Evolutionary conservation across 2,113 vertebrate genomes (phyloP), one percentile per base, ranked within the genome.

Genomic region (Globicephala melas): DNA sequence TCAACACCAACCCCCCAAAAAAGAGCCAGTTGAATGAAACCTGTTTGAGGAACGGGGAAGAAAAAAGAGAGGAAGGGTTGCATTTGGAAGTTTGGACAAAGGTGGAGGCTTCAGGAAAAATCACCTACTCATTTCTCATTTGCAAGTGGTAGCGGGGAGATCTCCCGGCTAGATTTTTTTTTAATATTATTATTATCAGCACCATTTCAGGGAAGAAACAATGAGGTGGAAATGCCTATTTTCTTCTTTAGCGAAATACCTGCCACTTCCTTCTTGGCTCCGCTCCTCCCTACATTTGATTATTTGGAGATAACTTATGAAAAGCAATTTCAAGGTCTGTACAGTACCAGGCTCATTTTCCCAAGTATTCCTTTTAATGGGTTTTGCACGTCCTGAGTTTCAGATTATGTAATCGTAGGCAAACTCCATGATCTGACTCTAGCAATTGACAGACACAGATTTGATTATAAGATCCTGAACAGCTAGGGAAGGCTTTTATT

Each of bases 361-460:
- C 95, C 95, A 98, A 98, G 96, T 93, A 97, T 95, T 97, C 82
- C 65, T 95, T 98, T 97, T 98, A 98, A 98, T 98, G 95, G 79
- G 33, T 97, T 97, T 44, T 68, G 80, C 89, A 94, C 67, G 73
- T 91, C 81, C 94, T 91, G 82, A 58, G 80, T 96, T 98, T 98
- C 97, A 62, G 96, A 94, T 98, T 98, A 98, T 96, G 97, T 92
- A 98, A 97, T 95, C 65, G 1, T 6, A 97, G 94, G 94, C 92
- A 98, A 97, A 86, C 86, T 95, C 89, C 70, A 92, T 91, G 96
- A 97, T 98, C 47, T 90, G 89, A 96, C 87, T 97, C 94, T 95
- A 98, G 33, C 89, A 98, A 98, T 76, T 97, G 97, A 89, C 83
- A 96, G 96, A 94, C 96, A 97, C 92, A 95, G 96, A 98, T 94